Base-by-base conservation (phyloP, 2,113 vertebrate species). In the Notarius lentiginosus region DNA sequence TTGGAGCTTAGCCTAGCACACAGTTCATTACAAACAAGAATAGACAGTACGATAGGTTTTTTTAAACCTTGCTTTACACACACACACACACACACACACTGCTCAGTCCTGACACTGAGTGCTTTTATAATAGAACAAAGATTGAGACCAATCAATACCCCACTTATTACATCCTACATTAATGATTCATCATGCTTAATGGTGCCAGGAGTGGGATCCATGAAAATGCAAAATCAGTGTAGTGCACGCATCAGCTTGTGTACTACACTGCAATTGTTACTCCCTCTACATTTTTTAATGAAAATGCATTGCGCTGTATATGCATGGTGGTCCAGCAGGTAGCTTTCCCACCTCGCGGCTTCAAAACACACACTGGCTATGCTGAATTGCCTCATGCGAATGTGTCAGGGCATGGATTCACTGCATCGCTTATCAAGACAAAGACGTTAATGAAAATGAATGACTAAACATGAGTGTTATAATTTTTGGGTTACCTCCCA, bases 21-120 rank as follows among this genome's bases (percentile, higher is more conserved):
- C 51, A 49, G n/a, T 51, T 86, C 47, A 83, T 82, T 65, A 90
- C 86, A 82, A 86, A 87, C 61, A 86, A 61, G 34, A 83, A 84
- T 87, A 76, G 79, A 79, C 49, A 85, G 60, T 51, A 87, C 22
- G 53, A 87, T 75, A 79, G 18, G 24, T 60, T 51, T n/a, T 81
- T 75, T 86, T 30, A 55, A 70, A 73, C 65, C 73, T 70, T n/a
- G 58, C 58, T 72, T 83, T 63, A 41, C 0, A 41, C 41, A 41
- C 41, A 41, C 41, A 41, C 41, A 30, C n/a, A n/a, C 30, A 30
- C 30, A 30, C 30, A 85, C 56, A 34, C 55, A 47, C 82, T 84
- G 68, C 75, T 84, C 61, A 85, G 77, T 81, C 73, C 84, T 79
- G 55, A 84, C 10, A 68, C 80, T 17, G 61, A 82, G 80, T 82